These are phyloP conservation scores for Zaprionus tsacasi DNA, from an alignment of 1,140 invertebrate genomes.

Conservation along the genomic window DNA sequence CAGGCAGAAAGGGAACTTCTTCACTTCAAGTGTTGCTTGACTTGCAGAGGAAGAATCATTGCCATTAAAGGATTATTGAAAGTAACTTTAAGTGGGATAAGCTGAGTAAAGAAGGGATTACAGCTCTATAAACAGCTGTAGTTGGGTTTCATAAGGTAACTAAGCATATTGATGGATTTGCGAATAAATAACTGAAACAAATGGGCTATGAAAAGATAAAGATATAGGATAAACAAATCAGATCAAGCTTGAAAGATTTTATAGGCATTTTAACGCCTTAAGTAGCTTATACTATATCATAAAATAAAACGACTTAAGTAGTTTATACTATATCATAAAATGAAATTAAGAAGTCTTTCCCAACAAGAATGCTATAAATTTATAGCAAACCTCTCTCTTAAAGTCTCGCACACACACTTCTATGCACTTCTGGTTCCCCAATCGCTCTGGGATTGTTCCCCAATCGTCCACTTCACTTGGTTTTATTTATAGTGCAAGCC, in stretches of 20 bases:
- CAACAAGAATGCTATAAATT: neutral
- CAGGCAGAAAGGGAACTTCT: neutral
- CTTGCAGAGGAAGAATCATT: neutral
- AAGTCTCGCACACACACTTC: neutral
- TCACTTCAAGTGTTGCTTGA: neutral
- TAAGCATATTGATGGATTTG: too few species aligned
- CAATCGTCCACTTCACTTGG: slow-evolving; percentile 20
- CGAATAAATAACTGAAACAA: too few species aligned
- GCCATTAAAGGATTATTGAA: slow-evolving; percentile 1
- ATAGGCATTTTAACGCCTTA: too few species aligned
- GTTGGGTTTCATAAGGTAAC: too few species aligned
- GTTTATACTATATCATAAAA: too few species aligned
- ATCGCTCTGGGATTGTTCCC: neutral
- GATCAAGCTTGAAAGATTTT: too few species aligned
- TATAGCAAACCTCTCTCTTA: neutral
- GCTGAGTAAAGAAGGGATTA: neutral
- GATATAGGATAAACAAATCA: too few species aligned
- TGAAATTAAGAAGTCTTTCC: too few species aligned
- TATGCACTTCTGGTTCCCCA: slow-evolving; percentile 8
- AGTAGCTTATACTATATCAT: too few species aligned
- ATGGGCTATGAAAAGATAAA: too few species aligned
- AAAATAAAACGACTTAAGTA: too few species aligned
- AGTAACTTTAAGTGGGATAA: neutral
- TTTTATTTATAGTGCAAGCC: slow-evolving; percentile 54
- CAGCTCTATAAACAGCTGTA: too few species aligned